These are phyloP conservation scores for Anseranas semipalmata DNA, from an alignment of 2,113 vertebrate genomes.

Conservation along the genomic window DNA sequence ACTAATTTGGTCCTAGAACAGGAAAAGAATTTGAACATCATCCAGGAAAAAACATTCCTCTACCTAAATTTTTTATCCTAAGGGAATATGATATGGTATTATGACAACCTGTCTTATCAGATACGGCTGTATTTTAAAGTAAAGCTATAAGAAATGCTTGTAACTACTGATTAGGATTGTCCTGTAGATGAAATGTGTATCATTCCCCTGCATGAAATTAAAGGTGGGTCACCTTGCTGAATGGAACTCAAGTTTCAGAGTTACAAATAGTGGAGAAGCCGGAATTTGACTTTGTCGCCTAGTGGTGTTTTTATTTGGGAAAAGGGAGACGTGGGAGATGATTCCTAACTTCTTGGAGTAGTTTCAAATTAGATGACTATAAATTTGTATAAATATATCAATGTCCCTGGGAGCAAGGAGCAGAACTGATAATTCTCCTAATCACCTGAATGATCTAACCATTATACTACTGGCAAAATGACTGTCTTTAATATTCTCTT, in stretches of 20 bases:
- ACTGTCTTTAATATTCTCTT: neutral
- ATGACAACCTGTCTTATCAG: neutral
- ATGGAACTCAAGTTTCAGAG: neutral
- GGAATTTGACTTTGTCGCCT: neutral
- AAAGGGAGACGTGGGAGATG: neutral
- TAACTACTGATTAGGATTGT: neutral
- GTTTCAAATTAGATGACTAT: neutral
- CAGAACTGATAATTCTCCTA: neutral
- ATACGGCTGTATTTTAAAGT: neutral
- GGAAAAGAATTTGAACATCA: neutral
- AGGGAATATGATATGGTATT: neutral
- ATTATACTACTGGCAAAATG: neutral
- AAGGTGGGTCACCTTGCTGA: neutral
- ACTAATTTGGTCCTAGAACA: neutral
- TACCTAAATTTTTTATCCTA: neutral
- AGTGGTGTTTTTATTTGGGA: neutral
- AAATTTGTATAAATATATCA: neutral
- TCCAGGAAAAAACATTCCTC: neutral
- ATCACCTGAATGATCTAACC: neutral
- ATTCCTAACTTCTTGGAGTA: neutral
- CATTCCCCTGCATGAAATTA: neutral
- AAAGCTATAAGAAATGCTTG: neutral
- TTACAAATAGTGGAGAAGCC: neutral
- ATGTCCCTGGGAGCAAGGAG: neutral
- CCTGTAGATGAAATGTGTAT: neutral